phyloP scores from a whole-genome alignment of 2,113 vertebrate species.

The Todiramphus saurophagus region DNA sequence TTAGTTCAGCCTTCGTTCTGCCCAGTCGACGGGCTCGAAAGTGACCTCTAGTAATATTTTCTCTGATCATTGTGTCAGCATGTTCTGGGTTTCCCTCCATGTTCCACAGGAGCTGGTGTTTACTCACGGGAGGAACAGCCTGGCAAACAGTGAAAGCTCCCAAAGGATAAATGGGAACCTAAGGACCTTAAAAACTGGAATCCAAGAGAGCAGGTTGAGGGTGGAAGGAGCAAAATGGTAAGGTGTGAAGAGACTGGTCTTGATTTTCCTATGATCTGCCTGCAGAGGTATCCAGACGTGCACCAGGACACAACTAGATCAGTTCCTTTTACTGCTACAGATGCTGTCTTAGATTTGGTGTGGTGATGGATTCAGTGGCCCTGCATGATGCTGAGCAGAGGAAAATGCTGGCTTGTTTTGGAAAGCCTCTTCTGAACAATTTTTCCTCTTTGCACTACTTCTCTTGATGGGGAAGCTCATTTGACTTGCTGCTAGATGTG shows the following conservation, averaged over 20 bases:
- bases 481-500: background rate
- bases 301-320: background rate
- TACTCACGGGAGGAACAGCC: background rate
- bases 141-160: background rate
- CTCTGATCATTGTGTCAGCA: too few relatives aligned
- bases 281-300: background rate
- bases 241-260: background rate
- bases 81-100: background rate
- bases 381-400: background rate
- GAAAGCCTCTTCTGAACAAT: background rate
- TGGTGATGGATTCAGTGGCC: background rate
- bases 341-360: background rate
- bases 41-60: background rate
- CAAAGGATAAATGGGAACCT: background rate
- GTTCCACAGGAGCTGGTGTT: fast-evolving
- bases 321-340: background rate
- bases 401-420: background rate
- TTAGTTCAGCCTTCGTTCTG: background rate
- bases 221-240: background rate
- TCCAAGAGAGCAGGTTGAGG: background rate
- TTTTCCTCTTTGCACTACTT: background rate
- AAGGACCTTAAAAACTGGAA: background rate
- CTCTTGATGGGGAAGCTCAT: background rate
- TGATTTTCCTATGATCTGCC: background rate
- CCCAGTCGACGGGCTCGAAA: background rate